Evolutionary conservation across 2,113 vertebrate genomes (phyloP).

Genomic region (Ictidomys tridecemlineatus): DNA sequence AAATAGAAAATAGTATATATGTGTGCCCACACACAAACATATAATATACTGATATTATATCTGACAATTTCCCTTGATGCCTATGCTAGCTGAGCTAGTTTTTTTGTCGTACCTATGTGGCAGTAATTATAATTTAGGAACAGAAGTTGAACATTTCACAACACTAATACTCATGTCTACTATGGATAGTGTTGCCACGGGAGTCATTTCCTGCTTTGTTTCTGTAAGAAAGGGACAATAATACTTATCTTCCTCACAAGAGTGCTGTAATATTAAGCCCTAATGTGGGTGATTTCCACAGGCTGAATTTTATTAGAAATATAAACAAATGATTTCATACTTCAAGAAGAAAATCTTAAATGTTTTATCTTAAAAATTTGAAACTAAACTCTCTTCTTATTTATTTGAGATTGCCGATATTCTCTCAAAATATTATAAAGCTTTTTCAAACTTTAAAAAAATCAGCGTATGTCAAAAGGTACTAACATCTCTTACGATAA

Average conservation of each 20-base stretch:
- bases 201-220: constrained; percentile 65
- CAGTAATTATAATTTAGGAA: constrained; percentile 49
- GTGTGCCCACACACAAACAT: neutral
- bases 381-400: constrained; percentile 14
- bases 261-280: constrained; percentile 59
- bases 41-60: neutral
- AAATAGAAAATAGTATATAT: neutral
- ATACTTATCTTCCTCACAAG: constrained; percentile 72
- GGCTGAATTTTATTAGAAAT: constrained; percentile 60
- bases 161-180: neutral
- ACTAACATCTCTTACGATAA: constrained; percentile 80
- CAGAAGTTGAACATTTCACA: constrained; percentile 46
- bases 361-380: constrained; percentile 46
- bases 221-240: constrained; percentile 66
- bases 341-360: constrained; percentile 52
- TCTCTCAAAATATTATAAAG: neutral
- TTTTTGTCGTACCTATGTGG: constrained; percentile 37
- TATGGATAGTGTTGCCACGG: neutral
- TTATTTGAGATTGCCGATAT: constrained; percentile 21
- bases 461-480: constrained; percentile 75
- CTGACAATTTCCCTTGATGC: neutral
- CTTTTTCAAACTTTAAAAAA: constrained; percentile 55
- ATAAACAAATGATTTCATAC: constrained; percentile 44
- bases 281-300: constrained; percentile 49
- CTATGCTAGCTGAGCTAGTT: neutral